A percentile compares a stretch with the other conserved stretches of the same genome.
phyloP scores from a whole-genome alignment of 2,797 vertebrate species.

The Neopelma chrysocephalum region DNA sequence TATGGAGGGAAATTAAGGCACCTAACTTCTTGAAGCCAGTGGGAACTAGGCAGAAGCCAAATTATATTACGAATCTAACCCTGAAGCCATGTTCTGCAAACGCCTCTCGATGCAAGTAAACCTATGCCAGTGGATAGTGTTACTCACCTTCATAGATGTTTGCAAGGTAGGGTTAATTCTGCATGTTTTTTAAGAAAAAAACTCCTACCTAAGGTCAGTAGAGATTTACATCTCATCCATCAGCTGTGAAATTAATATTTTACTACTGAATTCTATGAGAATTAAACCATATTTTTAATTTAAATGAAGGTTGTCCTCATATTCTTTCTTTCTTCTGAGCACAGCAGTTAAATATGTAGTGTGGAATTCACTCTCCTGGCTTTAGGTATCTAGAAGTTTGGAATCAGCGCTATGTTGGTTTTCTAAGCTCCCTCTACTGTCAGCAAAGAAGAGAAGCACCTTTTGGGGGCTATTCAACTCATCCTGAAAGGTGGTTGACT shows the following conservation, averaged over 20 bases:
- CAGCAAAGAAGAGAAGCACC: neutral
- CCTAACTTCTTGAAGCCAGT: neutral
- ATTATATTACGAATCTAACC: neutral
- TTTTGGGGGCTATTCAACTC: neutral
- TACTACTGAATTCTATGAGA: neutral
- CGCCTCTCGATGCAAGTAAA: neutral
- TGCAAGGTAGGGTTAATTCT: neutral
- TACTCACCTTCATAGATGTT: neutral
- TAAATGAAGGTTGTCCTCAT: neutral
- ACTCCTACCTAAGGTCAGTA: neutral
- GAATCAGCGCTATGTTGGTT: neutral
- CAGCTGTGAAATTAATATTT: neutral
- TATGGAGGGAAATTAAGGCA: neutral
- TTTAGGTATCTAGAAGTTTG: neutral
- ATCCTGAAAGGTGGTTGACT: neutral
- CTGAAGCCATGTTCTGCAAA: neutral
- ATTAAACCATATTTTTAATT: neutral
- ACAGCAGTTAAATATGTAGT: neutral
- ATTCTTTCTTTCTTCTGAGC: neutral
- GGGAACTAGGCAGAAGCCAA: neutral
- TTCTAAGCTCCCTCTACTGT: conserved; percentile 37
- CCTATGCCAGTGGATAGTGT: neutral
- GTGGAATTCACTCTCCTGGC: neutral
- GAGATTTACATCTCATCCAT: neutral
- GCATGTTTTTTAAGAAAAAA: neutral